Conservation (phyloP, 2,797 vertebrate genomes). For the Melanotaenia pygmaea region DNA sequence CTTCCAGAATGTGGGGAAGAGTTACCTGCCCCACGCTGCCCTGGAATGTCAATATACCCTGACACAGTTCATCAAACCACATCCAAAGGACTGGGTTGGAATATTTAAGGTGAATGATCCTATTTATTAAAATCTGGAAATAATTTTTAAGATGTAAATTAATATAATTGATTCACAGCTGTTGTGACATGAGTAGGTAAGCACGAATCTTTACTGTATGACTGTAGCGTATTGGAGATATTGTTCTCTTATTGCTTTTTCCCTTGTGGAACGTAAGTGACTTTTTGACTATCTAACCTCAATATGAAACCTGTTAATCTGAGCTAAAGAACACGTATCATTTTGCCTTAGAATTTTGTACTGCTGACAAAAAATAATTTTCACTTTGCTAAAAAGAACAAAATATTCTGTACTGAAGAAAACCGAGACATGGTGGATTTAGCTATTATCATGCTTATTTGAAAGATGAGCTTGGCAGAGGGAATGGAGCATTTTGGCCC, state of each 20-base stretch:
- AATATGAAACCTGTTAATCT: neutral
- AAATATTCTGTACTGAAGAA: neutral
- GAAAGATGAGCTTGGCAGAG: conserved; percentile 32
- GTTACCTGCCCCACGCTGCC: conserved; percentile 95
- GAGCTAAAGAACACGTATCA: neutral
- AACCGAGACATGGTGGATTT: conserved; percentile 1
- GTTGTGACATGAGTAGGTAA: neutral
- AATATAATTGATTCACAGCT: neutral
- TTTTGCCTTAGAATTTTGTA: neutral
- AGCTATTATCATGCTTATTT: conserved; percentile 17
- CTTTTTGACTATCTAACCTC: neutral
- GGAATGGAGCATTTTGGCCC: conserved; percentile 39
- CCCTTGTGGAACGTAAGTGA: neutral
- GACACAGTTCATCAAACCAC: conserved; percentile 94
- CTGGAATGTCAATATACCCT: conserved; percentile 97
- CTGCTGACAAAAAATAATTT: neutral
- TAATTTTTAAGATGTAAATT: neutral
- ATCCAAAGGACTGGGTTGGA: conserved; percentile 98
- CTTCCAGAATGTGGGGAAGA: conserved; percentile 98
- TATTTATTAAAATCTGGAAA: neutral
- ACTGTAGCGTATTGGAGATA: neutral
- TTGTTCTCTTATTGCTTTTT: too few species aligned
- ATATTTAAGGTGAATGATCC: conserved; percentile 94
- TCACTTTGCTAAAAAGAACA: conserved; percentile 6
- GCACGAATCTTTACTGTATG: conserved; percentile 6